These are phyloP conservation scores for Tenebrosternarchus preto DNA, from an alignment of 2,113 vertebrate genomes.

Conservation along the genomic window DNA sequence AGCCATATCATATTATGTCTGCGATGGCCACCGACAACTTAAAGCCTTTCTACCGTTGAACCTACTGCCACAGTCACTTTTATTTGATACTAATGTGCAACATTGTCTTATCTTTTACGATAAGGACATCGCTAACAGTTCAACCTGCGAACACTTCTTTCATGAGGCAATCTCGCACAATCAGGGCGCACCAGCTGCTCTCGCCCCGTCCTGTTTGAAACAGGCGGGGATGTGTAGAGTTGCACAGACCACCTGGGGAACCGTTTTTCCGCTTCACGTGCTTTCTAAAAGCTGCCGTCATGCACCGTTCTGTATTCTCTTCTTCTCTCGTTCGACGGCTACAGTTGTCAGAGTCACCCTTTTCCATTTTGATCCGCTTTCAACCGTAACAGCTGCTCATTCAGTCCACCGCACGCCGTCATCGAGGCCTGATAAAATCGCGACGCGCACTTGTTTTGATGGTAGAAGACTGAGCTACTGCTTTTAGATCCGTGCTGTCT, in stretches of 20 bases:
- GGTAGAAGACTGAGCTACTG: slow-evolving; percentile 3
- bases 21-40: too few species aligned
- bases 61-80: neutral
- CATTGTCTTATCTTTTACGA: slow-evolving; percentile 27
- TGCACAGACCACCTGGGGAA: slow-evolving; percentile 74
- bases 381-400: slow-evolving; percentile 45
- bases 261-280: slow-evolving; percentile 68
- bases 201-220: slow-evolving; percentile 44
- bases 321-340: slow-evolving; percentile 35
- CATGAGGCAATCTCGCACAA: slow-evolving; percentile 40
- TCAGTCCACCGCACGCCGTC: slow-evolving; percentile 49
- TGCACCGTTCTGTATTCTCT: slow-evolving; percentile 57
- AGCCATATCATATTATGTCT: neutral
- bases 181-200: slow-evolving; percentile 60
- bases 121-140: slow-evolving; percentile 15
- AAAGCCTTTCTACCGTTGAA: neutral
- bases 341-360: slow-evolving; percentile 37
- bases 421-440: slow-evolving; percentile 53
- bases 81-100: slow-evolving; percentile 14
- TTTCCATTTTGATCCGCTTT: slow-evolving; percentile 34
- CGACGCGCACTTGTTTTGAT: slow-evolving; percentile 27
- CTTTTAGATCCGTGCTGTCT: slow-evolving; percentile 15
- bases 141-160: slow-evolving; percentile 42
- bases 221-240: too few species aligned
- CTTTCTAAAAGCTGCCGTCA: slow-evolving; percentile 67